A percentile compares a stretch with the other conserved stretches of the same genome.
These are phyloP conservation scores for Drosophila neocordata DNA, from an alignment of 1,140 invertebrate species.

Conservation along the genomic window DNA sequence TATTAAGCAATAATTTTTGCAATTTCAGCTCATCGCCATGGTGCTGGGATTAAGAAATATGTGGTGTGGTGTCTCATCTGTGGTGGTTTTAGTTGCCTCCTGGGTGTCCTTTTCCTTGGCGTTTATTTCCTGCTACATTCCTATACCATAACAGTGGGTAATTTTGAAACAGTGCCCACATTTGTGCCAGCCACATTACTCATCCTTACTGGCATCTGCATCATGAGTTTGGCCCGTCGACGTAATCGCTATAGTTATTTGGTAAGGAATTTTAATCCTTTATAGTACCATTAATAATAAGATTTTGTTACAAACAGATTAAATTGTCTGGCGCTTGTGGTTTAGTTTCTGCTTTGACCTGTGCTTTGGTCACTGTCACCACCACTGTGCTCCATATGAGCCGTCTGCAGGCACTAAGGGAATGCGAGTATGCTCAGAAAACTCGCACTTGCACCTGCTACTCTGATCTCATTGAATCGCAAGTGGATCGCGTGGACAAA, in stretches of 20 bases:
- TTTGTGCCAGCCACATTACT: slow-evolving; percentile 92
- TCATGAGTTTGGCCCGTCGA: slow-evolving; percentile 91
- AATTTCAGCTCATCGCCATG: slow-evolving; percentile 65
- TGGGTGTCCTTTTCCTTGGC: slow-evolving; percentile 89
- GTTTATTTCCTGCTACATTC: slow-evolving; percentile 90
- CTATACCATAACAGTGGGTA: slow-evolving; percentile 90
- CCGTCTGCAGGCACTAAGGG: slow-evolving; percentile 91
- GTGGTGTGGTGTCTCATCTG: slow-evolving; percentile 90
- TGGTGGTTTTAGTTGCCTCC: slow-evolving; percentile 88
- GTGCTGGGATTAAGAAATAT: slow-evolving; percentile 86
- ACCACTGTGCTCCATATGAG: slow-evolving; percentile 97
- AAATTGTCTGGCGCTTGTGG: slow-evolving; percentile 93
- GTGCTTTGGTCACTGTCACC: slow-evolving; percentile 94
- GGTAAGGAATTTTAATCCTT: slow-evolving; percentile 84
- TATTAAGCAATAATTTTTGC: no score
- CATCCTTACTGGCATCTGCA: slow-evolving; percentile 92
- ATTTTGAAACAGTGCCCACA: slow-evolving; percentile 93
- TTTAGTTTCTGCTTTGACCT: slow-evolving; percentile 91
- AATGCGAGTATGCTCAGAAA: slow-evolving; percentile 92
- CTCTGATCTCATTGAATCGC: slow-evolving; percentile 86
- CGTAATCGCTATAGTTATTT: slow-evolving; percentile 93
- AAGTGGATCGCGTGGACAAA: slow-evolving; percentile 85
- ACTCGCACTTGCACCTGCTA: slow-evolving; percentile 91
- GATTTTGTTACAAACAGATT: slow-evolving; percentile 84
- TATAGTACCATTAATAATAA: no score